These are phyloP conservation scores for Drosophila tsacasi DNA, from an alignment of 1,140 invertebrate species.

Conservation along the genomic window DNA sequence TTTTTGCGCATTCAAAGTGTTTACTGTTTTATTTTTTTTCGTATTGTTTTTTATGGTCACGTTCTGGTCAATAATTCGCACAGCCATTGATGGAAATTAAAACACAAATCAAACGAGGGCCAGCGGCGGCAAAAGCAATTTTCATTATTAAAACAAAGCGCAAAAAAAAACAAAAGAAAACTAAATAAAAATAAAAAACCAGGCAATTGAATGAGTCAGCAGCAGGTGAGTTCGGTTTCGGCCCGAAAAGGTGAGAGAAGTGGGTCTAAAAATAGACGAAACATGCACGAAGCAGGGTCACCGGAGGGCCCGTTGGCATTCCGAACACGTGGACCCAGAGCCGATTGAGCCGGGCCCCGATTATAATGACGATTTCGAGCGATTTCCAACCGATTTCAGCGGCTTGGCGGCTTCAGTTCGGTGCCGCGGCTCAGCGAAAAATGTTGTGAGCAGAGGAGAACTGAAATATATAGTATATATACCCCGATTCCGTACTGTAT, in stretches of 20 bases:
- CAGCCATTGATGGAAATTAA: conserved; percentile 57
- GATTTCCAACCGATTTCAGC: conserved; percentile 24
- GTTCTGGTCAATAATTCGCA: conserved; percentile 74
- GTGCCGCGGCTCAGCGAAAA: conserved; percentile 64
- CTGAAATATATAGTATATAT: not conserved
- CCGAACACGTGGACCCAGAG: conserved; percentile 56
- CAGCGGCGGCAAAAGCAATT: conserved; percentile 27
- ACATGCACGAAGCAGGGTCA: conserved; percentile 39
- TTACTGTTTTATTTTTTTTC: not conserved
- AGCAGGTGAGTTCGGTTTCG: conserved; percentile 13
- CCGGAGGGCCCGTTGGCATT: conserved; percentile 48
- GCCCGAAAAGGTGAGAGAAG: conserved; percentile 8
- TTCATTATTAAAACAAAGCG: conserved; percentile 5
- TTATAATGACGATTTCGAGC: conserved; percentile 19
- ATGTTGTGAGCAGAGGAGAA: conserved; percentile 58
- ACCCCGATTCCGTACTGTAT: not conserved
- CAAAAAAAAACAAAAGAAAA: not conserved
- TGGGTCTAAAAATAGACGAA: conserved; percentile 62
- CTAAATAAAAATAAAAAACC: conserved; percentile 6
- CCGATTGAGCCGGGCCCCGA: conserved; percentile 21
- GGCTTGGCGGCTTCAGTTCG: conserved; percentile 38
- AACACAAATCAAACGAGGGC: conserved; percentile 45
- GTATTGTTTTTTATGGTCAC: conserved; percentile 5
- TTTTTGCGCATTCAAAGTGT: conserved; percentile 19
- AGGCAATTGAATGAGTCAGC: conserved; percentile 59